Base-by-base conservation (phyloP, 2,113 vertebrate genomes). In the Nothobranchius kuhntae region DNA sequence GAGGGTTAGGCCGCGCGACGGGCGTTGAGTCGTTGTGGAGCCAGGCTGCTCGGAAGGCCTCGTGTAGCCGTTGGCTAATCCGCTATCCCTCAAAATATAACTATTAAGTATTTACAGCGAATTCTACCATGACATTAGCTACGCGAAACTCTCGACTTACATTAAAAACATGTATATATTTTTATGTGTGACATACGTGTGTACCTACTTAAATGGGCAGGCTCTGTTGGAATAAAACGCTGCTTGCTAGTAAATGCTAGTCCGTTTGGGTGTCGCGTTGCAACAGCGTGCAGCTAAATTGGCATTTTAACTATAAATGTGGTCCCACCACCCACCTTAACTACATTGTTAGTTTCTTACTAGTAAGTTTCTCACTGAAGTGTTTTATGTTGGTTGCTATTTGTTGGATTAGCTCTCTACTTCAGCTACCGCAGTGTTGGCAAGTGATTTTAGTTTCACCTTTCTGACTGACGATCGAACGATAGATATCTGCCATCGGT, bases 21-120 rank as follows among this genome's bases (percentile, higher is more conserved):
- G 57, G 53, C 40, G 79, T 75, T 52, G 9, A 56, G 44, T 30
- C 58, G 81, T 55, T 83, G 81, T 69, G 74, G 69, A 57, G 30
- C 53, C 48, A 46, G 75, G 77, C 64, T 74, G 58, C 63, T 66
- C 10, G 38, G 40, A 46, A 92, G 91, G 92, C 91, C 91, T 68
- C 87, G 60, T 68, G 81, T 64, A 84, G 82, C 65, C 74, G 56
- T 44, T 74, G 76, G 84, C 84, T 78, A 70, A 67, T 62, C 35
- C 30, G 60, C 78, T 86, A 87, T 78, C 80, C 2, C 65, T 56
- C 60, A 72, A 75, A 65, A 80, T 58, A 52, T 53, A 77, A 65
- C 56, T 75, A 60, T 64, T 65, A 9, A 54, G 62, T 14, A 58
- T 58, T 40, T 44, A 72, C 55, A 82, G 83, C 79, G 74, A 77